phyloP scores from a whole-genome alignment of 2,888 invertebrate genomes.

The Colostygia pectinataria region DNA sequence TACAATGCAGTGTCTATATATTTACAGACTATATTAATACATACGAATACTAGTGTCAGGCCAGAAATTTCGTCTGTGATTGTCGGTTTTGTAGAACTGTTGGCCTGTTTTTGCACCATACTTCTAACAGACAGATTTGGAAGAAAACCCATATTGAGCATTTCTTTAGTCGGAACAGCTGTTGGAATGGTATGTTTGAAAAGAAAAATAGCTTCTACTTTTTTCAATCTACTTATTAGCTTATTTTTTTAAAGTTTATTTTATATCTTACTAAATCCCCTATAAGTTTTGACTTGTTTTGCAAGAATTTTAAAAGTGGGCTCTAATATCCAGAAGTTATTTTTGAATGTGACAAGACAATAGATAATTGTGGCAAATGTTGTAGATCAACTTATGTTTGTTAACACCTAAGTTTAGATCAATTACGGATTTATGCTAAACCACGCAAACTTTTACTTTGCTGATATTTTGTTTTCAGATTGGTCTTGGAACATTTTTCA shows the following conservation, averaged over 20 bases:
- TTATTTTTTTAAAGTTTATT: too few species aligned
- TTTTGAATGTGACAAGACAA: too few species aligned
- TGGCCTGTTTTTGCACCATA: constrained; percentile 21
- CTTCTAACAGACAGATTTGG: constrained; percentile 27
- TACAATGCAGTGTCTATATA: constrained; percentile 19
- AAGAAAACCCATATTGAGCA: constrained; percentile 25
- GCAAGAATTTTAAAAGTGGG: too few species aligned
- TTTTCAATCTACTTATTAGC: too few species aligned
- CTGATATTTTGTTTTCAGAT: constrained; percentile 22
- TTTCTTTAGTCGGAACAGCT: constrained; percentile 21
- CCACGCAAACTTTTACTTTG: background rate
- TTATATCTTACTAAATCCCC: too few species aligned
- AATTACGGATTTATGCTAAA: too few species aligned
- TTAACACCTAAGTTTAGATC: too few species aligned
- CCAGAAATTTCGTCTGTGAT: constrained; percentile 27
- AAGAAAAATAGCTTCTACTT: too few species aligned
- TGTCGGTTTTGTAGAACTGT: constrained; percentile 24
- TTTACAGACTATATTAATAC: constrained; percentile 27
- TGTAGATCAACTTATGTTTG: too few species aligned
- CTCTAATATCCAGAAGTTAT: too few species aligned
- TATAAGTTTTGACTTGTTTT: too few species aligned
- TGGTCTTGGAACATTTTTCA: constrained; percentile 20
- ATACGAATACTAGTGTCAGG: constrained; percentile 22
- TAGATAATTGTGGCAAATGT: too few species aligned
- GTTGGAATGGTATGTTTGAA: constrained; percentile 26